Conservation (phyloP, 1,140 invertebrate species). For the Lepidurus apus region DNA sequence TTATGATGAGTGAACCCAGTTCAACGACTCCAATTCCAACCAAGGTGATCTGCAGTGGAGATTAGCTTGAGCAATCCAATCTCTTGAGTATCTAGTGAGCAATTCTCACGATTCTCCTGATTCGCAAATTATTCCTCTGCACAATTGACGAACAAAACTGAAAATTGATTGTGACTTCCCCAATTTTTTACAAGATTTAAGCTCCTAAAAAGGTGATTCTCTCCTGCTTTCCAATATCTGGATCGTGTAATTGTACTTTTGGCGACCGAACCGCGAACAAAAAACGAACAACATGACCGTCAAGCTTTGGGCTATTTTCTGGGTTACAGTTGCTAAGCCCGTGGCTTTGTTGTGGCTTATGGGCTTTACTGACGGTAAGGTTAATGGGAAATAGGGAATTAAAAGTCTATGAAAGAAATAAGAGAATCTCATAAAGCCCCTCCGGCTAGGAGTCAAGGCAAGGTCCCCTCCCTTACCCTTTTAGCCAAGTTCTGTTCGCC, state of each 20-base stretch:
- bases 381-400: conserved; percentile 19
- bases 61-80: too few species aligned
- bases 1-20: too few species aligned
- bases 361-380: conserved; percentile 20
- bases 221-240: neutral
- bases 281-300: neutral
- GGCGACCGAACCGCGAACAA: neutral
- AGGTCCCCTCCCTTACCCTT: neutral
- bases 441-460: neutral
- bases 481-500: too few species aligned
- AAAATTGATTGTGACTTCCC: neutral
- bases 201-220: neutral
- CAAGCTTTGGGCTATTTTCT: conserved; percentile 5
- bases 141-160: too few species aligned
- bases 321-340: conserved; percentile 17
- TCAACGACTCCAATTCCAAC: too few species aligned
- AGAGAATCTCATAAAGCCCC: neutral
- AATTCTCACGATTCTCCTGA: too few species aligned
- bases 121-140: too few species aligned
- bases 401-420: conserved; percentile 22
- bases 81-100: too few species aligned
- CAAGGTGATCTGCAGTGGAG: too few species aligned
- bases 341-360: conserved; percentile 10
- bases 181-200: neutral
- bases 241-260: conserved; percentile 1